Conservation (phyloP, 2,113 vertebrate genomes). For the Odocoileus hemionus region DNA sequence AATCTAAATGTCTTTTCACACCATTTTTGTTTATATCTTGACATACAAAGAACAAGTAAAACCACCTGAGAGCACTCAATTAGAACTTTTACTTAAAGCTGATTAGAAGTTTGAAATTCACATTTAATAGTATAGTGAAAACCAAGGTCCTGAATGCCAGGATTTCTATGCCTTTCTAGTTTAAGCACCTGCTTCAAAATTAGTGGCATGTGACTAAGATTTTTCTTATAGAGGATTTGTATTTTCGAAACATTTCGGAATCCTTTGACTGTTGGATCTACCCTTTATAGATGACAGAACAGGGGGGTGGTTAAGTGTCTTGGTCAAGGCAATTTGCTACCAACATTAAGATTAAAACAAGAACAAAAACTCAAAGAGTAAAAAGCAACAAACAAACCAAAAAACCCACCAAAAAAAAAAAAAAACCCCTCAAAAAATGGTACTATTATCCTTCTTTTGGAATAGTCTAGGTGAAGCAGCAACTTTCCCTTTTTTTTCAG, state of each 20-base stretch:
- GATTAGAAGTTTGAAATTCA: neutral
- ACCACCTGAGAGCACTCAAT: neutral
- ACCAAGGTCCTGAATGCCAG: neutral
- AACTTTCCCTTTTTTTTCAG: neutral
- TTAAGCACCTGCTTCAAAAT: neutral
- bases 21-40: neutral
- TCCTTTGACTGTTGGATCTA: neutral
- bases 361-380: neutral
- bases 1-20: slow-evolving; percentile 27
- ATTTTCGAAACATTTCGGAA: slow-evolving; percentile 6
- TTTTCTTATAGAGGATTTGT: neutral
- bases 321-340: slow-evolving; percentile 4
- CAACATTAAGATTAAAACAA: neutral
- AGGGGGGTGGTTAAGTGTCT: neutral
- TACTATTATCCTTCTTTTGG: neutral
- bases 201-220: neutral
- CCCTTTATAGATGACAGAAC: neutral
- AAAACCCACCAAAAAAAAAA: no score
- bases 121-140: neutral
- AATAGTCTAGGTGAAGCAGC: neutral
- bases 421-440: no score
- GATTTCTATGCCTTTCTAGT: neutral
- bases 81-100: neutral
- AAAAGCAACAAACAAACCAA: no score
- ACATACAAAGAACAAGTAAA: slow-evolving; percentile 10